A percentile compares a stretch with the other conserved stretches of the same genome.
These are phyloP conservation scores for Idaea aversata DNA, from an alignment of 2,888 invertebrate genomes.

Conservation along the genomic window DNA sequence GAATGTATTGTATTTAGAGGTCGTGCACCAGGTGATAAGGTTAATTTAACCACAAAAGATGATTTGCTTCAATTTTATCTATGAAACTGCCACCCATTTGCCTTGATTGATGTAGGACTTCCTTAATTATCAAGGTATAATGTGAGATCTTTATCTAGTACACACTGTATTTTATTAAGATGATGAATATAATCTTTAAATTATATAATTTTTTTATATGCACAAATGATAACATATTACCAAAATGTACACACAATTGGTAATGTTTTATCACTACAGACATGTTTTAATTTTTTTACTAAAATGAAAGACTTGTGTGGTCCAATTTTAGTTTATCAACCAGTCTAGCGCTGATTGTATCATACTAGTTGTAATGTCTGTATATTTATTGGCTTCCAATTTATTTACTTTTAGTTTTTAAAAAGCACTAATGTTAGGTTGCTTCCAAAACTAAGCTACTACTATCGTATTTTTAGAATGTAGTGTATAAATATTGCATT, in stretches of 20 bases:
- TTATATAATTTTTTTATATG: slow-evolving; percentile 34
- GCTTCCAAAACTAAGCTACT: slow-evolving; percentile 70
- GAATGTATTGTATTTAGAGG: slow-evolving; percentile 54
- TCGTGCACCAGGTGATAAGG: slow-evolving; percentile 51
- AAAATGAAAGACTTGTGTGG: slow-evolving; percentile 71
- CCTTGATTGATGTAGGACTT: slow-evolving; percentile 25
- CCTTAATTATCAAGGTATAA: slow-evolving; percentile 15
- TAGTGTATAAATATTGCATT: slow-evolving; percentile 41
- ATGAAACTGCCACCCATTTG: slow-evolving; percentile 40
- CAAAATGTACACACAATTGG: slow-evolving; percentile 33
- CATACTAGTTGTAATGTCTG: slow-evolving; percentile 28
- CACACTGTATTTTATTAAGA: slow-evolving; percentile 19
- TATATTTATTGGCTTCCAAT: slow-evolving; percentile 61
- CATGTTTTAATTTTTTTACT: slow-evolving; percentile 34
- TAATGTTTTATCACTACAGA: slow-evolving; percentile 26
- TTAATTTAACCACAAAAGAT: slow-evolving; percentile 40
- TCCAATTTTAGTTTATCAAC: slow-evolving; percentile 64
- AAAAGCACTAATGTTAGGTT: slow-evolving; percentile 71
- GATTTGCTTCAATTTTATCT: slow-evolving; percentile 41
- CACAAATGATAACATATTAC: slow-evolving; percentile 28
- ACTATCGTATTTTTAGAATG: slow-evolving; percentile 52
- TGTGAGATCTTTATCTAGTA: slow-evolving; percentile 18
- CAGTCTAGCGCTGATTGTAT: slow-evolving; percentile 29
- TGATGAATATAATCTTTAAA: slow-evolving; percentile 24
- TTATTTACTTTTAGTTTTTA: slow-evolving; percentile 49